A percentile compares a stretch with the other conserved stretches of the same genome.
These are phyloP conservation scores for Leptothorax acervorum DNA, from an alignment of 2,888 invertebrate species.

Conservation along the genomic window DNA sequence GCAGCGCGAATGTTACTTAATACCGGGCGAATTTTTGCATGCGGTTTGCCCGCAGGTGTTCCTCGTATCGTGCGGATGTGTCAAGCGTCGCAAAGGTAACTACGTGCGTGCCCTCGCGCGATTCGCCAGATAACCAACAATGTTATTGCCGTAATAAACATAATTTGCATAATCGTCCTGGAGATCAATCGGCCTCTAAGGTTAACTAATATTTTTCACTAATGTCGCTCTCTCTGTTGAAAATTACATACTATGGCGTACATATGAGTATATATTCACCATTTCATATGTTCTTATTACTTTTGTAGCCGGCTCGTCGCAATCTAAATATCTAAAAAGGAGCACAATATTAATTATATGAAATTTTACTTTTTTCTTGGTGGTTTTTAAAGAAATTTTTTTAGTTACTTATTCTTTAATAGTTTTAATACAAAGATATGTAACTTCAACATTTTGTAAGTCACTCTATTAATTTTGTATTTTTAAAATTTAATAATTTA, in stretches of 20 bases:
- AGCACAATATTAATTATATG: not conserved
- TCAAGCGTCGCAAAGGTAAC: conserved; percentile 42
- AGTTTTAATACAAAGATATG: not conserved
- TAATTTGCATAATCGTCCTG: conserved; percentile 33
- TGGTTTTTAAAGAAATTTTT: not conserved
- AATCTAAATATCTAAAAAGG: not conserved
- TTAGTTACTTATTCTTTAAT: not conserved
- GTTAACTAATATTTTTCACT: conserved; percentile 47
- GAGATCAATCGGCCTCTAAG: conserved; percentile 15
- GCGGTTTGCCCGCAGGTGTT: conserved; percentile 59
- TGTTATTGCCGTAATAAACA: conserved; percentile 29
- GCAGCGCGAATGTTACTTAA: conserved; percentile 49
- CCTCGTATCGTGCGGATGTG: conserved; percentile 56
- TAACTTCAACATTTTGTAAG: not conserved
- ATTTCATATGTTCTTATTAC: not conserved
- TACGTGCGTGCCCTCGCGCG: conserved; percentile 30
- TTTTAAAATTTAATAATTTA: not conserved
- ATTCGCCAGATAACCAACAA: conserved; percentile 41
- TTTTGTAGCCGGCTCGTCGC: not conserved
- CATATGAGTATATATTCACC: conserved; percentile 1
- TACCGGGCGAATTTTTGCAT: conserved; percentile 52
- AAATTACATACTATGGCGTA: conserved; percentile 41
- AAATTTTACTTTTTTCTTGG: not conserved
- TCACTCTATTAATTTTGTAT: not conserved
- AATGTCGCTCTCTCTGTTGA: not conserved